Evolutionary conservation across 1,140 invertebrate species (phyloP).

Genomic region (Dryas iulia): DNA sequence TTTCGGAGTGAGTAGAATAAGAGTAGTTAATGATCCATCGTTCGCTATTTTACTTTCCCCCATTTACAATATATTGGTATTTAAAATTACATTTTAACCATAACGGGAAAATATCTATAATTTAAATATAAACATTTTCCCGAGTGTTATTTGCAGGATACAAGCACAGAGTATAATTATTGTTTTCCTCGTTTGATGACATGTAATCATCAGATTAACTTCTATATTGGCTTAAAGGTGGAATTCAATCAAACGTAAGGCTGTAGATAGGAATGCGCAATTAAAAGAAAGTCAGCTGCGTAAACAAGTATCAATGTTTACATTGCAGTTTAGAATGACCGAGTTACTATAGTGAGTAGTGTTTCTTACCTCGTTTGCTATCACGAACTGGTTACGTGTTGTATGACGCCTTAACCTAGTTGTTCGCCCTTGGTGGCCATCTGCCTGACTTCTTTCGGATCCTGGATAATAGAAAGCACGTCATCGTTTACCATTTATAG

Average conservation of each 20-base stretch:
- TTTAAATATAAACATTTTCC: background rate
- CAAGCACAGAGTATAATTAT: background rate
- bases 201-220: background rate
- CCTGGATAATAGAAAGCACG: constrained; percentile 35
- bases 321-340: constrained; percentile 45
- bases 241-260: constrained; percentile 11
- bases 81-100: background rate
- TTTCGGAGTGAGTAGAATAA: background rate
- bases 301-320: constrained; percentile 50
- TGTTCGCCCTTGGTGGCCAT: constrained; percentile 50
- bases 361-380: constrained; percentile 67
- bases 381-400: constrained; percentile 55
- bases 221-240: background rate
- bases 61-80: background rate
- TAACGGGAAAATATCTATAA: background rate
- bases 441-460: constrained; percentile 37
- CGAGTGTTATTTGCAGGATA: background rate
- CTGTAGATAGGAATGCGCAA: constrained; percentile 24
- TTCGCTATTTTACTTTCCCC: background rate
- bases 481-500: background rate
- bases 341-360: constrained; percentile 39
- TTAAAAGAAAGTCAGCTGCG: constrained; percentile 49
- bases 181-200: background rate
- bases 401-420: constrained; percentile 59
- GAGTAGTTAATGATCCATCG: background rate